A percentile compares a stretch with the other conserved stretches of the same genome.
These are phyloP conservation scores for Chrosomus eos DNA, from an alignment of 2,797 vertebrate genomes.

Conservation along the genomic window DNA sequence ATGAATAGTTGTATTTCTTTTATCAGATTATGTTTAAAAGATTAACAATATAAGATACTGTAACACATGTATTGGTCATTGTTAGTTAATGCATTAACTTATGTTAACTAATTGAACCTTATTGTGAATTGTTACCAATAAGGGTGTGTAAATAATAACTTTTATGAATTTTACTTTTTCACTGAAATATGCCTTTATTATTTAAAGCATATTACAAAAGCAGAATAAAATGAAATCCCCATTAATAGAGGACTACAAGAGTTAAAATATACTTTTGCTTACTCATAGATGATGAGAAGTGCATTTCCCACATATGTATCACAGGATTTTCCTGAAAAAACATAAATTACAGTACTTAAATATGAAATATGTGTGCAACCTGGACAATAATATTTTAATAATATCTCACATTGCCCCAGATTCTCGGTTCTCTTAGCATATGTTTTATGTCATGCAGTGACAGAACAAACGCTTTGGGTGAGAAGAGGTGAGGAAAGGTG, in stretches of 20 bases:
- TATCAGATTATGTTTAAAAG: too few relatives aligned
- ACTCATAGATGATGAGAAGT: conserved; percentile 31
- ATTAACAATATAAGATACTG: background rate
- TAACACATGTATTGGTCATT: background rate
- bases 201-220: background rate
- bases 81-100: background rate
- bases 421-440: conserved; percentile 34
- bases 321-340: conserved; percentile 13
- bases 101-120: background rate
- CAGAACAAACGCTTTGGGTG: conserved; percentile 35
- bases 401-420: conserved; percentile 29
- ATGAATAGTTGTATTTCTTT: too few relatives aligned
- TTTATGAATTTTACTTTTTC: background rate
- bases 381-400: conserved; percentile 52
- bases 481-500: conserved; percentile 30
- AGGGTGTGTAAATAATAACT: background rate
- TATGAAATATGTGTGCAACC: conserved; percentile 35
- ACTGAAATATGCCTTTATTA: background rate
- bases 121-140: background rate
- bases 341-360: conserved; percentile 33
- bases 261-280: background rate
- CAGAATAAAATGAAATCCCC: background rate
- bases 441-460: conserved; percentile 53
- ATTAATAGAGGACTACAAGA: background rate
- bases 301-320: conserved; percentile 38